Evolutionary conservation across 2,797 vertebrate genomes (phyloP), one percentile per base, ranked within the genome.

Genomic region (Gallinago stenura): DNA sequence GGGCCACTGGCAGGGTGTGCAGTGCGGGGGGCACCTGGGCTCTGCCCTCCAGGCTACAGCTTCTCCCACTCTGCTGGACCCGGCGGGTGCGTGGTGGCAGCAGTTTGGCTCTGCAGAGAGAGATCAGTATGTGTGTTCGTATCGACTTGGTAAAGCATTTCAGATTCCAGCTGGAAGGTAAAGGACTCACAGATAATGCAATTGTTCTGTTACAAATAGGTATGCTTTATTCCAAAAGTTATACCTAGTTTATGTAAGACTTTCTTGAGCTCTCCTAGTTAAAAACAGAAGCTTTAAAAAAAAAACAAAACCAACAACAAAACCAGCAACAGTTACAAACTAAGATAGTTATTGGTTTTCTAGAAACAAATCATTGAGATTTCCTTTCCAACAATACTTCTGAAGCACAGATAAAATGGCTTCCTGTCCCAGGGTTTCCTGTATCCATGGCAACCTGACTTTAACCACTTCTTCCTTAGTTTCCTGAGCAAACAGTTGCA

Each of bases 361-460:
- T 96, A 96, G 95, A 96, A 97, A 85, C 65, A 94, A 93, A 85
- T 96, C 84, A 70, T 66, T 94, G 90, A 96, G 89, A 97, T 98
- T 98, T 97, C 96, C 97, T 97, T 98, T 97, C 78, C 94, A 97
- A 97, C 97, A 98, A 88, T 98, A 94, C 97, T 97, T 98, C 94
- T 95, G 93, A 97, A 97, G 96, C 96, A 96, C 94, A 98, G 97
- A 98, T 98, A 97, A 98, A 97, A 94, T 97, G 92, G 87, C 97
- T 98, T 98, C 98, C 98, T 98, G 98, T 97, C 96, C 92, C 96
- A 95, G 94, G 80, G 85, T 98, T 98, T 98, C 98, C 98, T 98
- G 98, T 98, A 98, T 98, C 98, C 98, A 98, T 98, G 97, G 98
- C 91, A 98, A 98, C 98, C 84, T 93, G 94, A 96, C 86, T 98